phyloP scores from a whole-genome alignment of 2,888 invertebrate genomes.

The Celastrina argiolus region DNA sequence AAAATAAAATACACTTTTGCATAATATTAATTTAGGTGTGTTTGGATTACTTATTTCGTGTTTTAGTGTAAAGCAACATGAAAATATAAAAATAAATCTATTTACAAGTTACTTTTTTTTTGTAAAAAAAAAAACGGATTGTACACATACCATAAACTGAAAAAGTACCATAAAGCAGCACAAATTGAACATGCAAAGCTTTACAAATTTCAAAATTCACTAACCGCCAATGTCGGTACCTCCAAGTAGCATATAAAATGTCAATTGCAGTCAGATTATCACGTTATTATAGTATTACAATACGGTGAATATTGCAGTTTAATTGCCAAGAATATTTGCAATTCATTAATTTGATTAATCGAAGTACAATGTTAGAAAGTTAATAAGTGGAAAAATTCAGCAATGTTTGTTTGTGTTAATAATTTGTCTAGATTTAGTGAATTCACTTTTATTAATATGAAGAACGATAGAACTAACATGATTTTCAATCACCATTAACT shows the following conservation, averaged over 20 bases:
- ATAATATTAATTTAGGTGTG: not conserved
- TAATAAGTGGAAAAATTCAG: too few species aligned
- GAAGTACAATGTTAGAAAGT: too few species aligned
- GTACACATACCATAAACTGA: too few species aligned
- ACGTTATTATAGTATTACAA: not conserved
- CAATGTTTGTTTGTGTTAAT: too few species aligned
- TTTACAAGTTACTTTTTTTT: too few species aligned
- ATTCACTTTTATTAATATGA: too few species aligned
- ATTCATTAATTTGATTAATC: too few species aligned
- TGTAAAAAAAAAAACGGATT: too few species aligned
- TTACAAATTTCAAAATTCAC: constrained; percentile 36
- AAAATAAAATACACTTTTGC: not conserved
- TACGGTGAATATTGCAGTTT: not conserved
- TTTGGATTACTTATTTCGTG: not conserved
- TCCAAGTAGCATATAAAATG: constrained; percentile 45
- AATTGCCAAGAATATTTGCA: not conserved
- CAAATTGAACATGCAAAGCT: constrained; percentile 25
- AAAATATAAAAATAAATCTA: not conserved
- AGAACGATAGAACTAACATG: too few species aligned
- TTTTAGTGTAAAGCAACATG: not conserved
- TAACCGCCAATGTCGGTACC: constrained; percentile 59
- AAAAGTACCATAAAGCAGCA: not conserved
- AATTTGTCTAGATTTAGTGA: too few species aligned
- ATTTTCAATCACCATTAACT: too few species aligned
- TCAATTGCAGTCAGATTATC: not conserved